Base-by-base conservation (phyloP, 1,140 invertebrate genomes). In the Drosophila nigromelanica region DNA sequence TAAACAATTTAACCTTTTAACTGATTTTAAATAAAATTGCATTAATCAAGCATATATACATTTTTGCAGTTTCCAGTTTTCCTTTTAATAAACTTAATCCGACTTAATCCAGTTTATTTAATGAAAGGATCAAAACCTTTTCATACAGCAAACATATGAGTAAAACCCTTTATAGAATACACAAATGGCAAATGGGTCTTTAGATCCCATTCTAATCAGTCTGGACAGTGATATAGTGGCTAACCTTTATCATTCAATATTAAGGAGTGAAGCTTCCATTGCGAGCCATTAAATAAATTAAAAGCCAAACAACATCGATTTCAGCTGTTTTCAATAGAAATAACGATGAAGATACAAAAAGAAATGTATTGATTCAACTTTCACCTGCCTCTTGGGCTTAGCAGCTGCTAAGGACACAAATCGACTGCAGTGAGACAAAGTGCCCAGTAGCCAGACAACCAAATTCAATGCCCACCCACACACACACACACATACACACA, bases 321-420 rank as follows among this genome's bases (percentile, higher is more conserved):
- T 54, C 60, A 62, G 48, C 48, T 51, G 15, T 37, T 54, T 54
- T 37, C 15, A 30, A 54, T 21, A 43, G 8, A 12, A 15, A 43
- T 3, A 12, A 15, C 12, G 33, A 2, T 37, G 18, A 12, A 2
- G 11, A 5, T 8, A 48, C 15, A 51, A 66, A 71, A 50, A 35
- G 64, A 63, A 63, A 60, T 60, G 61, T 8, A 72, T 71, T 66
- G 69, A 72, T 50, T 73, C 55, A 68, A 81, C 74, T 80, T 86
- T 86, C 68, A 77, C 60, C 78, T 64, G 80, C 30, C 14, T 7
- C 14, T 7, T 21, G 14, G 54, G 61, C n/a, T n/a, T n/a, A n/a
- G 45, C 56, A 68, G 51, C 52, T 60, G 35, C 54, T 62, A 64
- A 73, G 68, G 67, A 63, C 72, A 80, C 42, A 48, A 51, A 51